Conservation (phyloP, 2,888 invertebrate species). For the Parasteatoda lunata region DNA sequence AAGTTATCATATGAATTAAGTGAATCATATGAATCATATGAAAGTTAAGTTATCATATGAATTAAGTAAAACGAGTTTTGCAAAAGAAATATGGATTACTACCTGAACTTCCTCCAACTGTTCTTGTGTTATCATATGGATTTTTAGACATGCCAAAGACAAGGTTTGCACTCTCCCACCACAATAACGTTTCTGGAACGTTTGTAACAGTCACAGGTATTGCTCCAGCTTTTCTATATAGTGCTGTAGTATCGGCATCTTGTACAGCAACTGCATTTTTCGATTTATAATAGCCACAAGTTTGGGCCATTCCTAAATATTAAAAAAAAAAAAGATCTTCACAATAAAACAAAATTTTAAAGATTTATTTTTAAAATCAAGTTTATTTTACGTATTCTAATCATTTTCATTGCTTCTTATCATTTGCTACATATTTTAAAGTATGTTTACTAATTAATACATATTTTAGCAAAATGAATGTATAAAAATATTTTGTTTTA, state of each 20-base stretch:
- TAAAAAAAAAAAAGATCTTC: too few relatives aligned
- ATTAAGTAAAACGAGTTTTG: not conserved
- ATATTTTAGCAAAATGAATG: too few relatives aligned
- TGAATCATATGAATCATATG: too few relatives aligned
- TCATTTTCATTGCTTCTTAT: too few relatives aligned
- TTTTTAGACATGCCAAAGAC: slow-evolving; percentile 86
- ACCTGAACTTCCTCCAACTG: slow-evolving; percentile 90
- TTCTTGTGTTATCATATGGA: slow-evolving; percentile 84
- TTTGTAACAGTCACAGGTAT: slow-evolving; percentile 81
- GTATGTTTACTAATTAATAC: too few relatives aligned
- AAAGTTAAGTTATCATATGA: too few relatives aligned
- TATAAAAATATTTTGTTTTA: too few relatives aligned
- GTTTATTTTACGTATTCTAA: too few relatives aligned
- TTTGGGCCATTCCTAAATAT: not conserved
- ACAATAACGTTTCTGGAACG: slow-evolving; percentile 78
- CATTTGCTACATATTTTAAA: too few relatives aligned
- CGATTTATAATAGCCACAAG: not conserved
- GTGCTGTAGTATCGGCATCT: slow-evolving; percentile 82
- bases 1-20: too few relatives aligned
- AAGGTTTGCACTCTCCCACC: slow-evolving; percentile 88
- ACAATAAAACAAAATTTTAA: too few relatives aligned
- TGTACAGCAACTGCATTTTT: slow-evolving; percentile 78
- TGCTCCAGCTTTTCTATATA: slow-evolving; percentile 82
- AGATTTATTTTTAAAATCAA: too few relatives aligned
- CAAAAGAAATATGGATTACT: slow-evolving; percentile 78